Evolutionary conservation across 2,797 vertebrate species (phyloP).

Genomic region (Syngnathus rostellatus): DNA sequence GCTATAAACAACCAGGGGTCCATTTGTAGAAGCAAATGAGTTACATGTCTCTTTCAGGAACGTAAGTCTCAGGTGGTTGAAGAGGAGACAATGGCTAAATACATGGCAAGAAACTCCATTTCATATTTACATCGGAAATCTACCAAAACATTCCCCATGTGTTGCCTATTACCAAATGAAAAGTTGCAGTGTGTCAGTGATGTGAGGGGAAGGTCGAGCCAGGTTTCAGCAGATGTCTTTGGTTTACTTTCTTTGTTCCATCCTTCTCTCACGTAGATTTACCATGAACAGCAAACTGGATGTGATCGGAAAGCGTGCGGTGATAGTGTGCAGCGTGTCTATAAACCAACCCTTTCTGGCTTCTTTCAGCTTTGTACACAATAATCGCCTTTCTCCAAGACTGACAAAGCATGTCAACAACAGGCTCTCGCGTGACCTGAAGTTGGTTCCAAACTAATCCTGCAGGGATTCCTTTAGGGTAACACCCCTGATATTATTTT

Average conservation of each 20-base stretch:
- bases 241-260: slow-evolving; percentile 31
- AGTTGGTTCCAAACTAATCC: slow-evolving; percentile 31
- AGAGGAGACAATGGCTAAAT: slow-evolving; percentile 8
- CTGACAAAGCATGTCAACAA: slow-evolving; percentile 31
- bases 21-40: not conserved
- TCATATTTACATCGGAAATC: slow-evolving; percentile 32
- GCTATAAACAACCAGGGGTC: not conserved
- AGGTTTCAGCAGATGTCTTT: slow-evolving; percentile 51
- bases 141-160: slow-evolving; percentile 39
- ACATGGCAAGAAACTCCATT: slow-evolving; percentile 13
- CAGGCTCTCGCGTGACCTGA: slow-evolving; percentile 30
- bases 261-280: slow-evolving; percentile 29
- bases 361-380: slow-evolving; percentile 35
- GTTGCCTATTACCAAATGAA: slow-evolving; percentile 33
- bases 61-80: slow-evolving; percentile 14
- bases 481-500: slow-evolving; percentile 32
- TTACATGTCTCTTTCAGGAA: not conserved
- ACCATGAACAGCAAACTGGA: slow-evolving; percentile 26
- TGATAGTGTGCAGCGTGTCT: slow-evolving; percentile 8
- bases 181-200: slow-evolving; percentile 41
- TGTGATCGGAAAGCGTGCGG: slow-evolving; percentile 8
- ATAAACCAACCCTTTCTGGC: slow-evolving; percentile 23
- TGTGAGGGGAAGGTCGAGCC: slow-evolving; percentile 29
- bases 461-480: slow-evolving; percentile 31
- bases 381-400: slow-evolving; percentile 36